Evolutionary conservation across 2,113 vertebrate genomes (phyloP).

Genomic region (Catagonus wagneri): DNA sequence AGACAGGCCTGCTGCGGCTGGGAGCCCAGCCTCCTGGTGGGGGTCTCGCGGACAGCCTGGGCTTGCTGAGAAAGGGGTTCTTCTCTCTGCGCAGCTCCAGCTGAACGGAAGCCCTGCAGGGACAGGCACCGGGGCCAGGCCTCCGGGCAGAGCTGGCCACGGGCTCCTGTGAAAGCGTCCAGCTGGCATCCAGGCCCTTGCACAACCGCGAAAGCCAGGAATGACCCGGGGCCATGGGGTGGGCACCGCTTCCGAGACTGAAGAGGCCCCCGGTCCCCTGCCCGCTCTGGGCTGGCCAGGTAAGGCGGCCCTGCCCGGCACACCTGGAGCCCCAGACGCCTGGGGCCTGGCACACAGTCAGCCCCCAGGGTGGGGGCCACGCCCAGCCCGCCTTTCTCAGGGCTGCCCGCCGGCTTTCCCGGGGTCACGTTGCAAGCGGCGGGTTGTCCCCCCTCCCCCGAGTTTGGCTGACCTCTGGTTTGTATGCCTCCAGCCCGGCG

Average conservation of each 20-base stretch:
- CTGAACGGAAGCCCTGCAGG: neutral
- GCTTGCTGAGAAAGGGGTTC: conserved; percentile 65
- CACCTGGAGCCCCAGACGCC: too few species aligned
- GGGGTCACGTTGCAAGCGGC: neutral
- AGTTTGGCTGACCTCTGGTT: too few species aligned
- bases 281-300: neutral
- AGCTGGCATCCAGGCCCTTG: neutral
- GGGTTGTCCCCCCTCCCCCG: too few species aligned
- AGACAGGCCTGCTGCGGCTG: conserved; percentile 73
- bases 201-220: neutral
- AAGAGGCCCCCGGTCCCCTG: neutral
- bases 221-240: rapidly evolving
- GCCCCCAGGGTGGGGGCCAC: too few species aligned
- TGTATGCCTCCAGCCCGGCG: too few species aligned
- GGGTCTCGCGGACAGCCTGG: neutral
- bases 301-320: neutral
- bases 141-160: neutral
- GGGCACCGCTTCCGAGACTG: neutral
- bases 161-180: neutral
- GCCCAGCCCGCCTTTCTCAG: neutral
- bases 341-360: rapidly evolving
- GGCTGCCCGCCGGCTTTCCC: too few species aligned
- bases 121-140: neutral
- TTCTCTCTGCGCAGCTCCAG: neutral
- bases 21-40: conserved; percentile 44